Conservation (phyloP, 2,113 vertebrate species). For the Aythya baeri region DNA sequence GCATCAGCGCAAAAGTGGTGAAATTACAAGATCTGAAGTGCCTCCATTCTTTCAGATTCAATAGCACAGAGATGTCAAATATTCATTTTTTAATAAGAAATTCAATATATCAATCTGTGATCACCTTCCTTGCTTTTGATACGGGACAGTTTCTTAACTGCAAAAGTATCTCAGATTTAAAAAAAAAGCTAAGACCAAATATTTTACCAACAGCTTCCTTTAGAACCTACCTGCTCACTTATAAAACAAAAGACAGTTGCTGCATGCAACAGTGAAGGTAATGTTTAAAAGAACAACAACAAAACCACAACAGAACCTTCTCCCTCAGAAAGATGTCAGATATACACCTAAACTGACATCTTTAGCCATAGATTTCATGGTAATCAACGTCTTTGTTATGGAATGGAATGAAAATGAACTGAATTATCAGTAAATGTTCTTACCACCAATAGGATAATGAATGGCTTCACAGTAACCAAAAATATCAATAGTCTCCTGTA, state of each 20-base stretch:
- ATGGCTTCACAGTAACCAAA: background rate
- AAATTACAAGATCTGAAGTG: background rate
- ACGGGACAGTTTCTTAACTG: background rate
- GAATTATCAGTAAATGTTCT: background rate
- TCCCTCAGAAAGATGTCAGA: background rate
- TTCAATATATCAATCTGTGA: background rate
- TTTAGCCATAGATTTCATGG: background rate
- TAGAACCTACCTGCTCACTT: background rate
- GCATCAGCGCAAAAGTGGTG: background rate
- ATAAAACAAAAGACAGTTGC: background rate
- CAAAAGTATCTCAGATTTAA: background rate
- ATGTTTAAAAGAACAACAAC: background rate
- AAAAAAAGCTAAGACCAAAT: background rate
- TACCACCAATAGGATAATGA: background rate
- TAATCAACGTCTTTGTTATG: background rate
- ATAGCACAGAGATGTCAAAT: background rate
- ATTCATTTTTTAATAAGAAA: background rate
- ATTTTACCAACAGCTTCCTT: background rate
- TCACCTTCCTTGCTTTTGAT: background rate
- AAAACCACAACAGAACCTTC: background rate
- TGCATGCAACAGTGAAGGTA: background rate
- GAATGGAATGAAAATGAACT: constrained; percentile 8
- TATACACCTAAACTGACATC: background rate
- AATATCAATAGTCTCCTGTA: background rate
- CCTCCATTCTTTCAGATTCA: background rate